Evolutionary conservation across 2,797 vertebrate genomes (phyloP), one percentile per base, ranked within the genome.

Genomic region (Phrynocephalus guinanensis): DNA sequence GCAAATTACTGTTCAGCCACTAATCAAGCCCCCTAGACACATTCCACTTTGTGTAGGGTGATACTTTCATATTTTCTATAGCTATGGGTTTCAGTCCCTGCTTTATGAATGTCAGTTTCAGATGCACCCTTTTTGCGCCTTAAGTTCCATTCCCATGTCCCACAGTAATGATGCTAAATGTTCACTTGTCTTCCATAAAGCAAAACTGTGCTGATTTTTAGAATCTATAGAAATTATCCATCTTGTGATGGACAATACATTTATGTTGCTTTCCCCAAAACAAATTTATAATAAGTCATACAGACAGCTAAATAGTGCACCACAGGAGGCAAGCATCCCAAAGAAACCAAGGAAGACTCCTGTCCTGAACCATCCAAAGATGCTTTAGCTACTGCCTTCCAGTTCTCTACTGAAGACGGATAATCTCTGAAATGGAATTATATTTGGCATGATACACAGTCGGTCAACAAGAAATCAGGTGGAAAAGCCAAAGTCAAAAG

Each of bases 401-500:
- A 73, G 7, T 73, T 20, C n/a, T 88, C 82, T 88, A 92, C 83
- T 76, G 85, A 66, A 44, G 90, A 33, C 6, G 87, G 84, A 50
- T 87, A 26, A 78, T n/a, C 73, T 56, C 52, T 63, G 18, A 84
- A 75, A 67, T 63, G 75, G 67, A 85, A 79, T 83, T 44, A n/a
- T 22, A 30, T 33, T 22, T 92, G 77, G 10, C 38, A 71, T 78
- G 52, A 77, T 87, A 76, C 68, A 73, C 6, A 0, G 50, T 87
- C 72, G 67, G 68, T 80, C 56, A 60, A 63, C 56, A 90, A 63
- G n/a, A 86, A 93, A 89, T 85, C 70, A 90, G 24, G 33, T 88
- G 44, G 87, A 90, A 88, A 93, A 86, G 78, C 87, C 84, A 82
- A 86, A 83, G 72, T 22, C 48, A 33, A 84, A 80, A 50, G 10